Percentiles rank a stretch among this genome's conserved stretches.
These are phyloP conservation scores for Alcedo quadribrachys DNA, from an alignment of 2,797 vertebrate genomes.

Conservation along the genomic window DNA sequence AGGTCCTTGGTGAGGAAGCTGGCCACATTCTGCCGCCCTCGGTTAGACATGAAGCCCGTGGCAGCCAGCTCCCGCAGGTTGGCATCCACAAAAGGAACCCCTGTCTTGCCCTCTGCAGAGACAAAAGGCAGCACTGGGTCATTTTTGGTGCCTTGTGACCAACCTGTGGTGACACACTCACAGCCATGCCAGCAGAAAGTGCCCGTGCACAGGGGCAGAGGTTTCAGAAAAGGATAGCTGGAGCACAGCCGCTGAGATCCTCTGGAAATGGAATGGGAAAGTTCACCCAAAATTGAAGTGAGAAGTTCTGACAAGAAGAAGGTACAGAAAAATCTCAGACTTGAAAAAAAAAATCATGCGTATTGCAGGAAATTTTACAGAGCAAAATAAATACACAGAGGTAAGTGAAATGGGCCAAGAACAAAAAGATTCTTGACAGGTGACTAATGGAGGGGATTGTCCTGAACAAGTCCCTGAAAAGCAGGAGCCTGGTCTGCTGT, in stretches of 20 bases:
- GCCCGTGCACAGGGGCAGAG: neutral
- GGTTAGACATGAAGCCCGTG: conserved; percentile 88
- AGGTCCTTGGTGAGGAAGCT: conserved; percentile 90
- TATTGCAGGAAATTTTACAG: neutral
- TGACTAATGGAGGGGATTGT: neutral
- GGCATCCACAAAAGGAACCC: conserved; percentile 87
- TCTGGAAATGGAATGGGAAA: neutral
- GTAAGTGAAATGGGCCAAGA: neutral
- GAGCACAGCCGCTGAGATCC: neutral
- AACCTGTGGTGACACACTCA: neutral
- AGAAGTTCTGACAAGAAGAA: neutral
- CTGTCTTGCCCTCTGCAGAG: conserved; percentile 81
- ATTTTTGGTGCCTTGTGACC: neutral
- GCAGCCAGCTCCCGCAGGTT: conserved; percentile 86
- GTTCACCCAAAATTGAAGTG: neutral
- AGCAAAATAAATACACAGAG: neutral
- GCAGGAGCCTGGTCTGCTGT: neutral
- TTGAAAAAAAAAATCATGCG: neutral
- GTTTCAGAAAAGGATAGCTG: neutral
- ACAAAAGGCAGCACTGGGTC: neutral
- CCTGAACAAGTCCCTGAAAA: neutral
- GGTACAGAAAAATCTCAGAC: neutral
- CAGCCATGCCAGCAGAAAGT: neutral
- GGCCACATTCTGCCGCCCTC: conserved; percentile 86
- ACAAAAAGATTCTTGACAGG: neutral